phyloP scores from a whole-genome alignment of 2,888 invertebrate species.

The Chymomyza amoena region DNA sequence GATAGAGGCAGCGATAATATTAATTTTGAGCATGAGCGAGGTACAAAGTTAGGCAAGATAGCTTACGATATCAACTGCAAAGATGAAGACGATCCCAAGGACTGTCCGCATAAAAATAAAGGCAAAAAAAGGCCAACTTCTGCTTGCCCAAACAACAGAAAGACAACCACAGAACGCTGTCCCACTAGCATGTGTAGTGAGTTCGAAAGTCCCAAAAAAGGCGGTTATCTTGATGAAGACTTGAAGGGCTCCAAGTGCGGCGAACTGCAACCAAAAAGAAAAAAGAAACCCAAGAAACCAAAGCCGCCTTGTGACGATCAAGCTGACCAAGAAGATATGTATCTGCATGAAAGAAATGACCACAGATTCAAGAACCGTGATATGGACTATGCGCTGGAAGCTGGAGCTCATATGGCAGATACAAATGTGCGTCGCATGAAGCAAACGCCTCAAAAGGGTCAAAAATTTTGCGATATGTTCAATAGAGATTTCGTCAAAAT shows the following conservation, averaged over 20 bases:
- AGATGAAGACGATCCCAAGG: neutral
- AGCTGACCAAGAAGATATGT: neutral
- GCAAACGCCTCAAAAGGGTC: neutral
- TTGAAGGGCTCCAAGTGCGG: neutral
- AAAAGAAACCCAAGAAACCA: neutral
- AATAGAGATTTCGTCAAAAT: constrained; percentile 21
- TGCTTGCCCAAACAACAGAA: constrained; percentile 26
- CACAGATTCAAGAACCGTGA: neutral
- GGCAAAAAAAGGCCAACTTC: neutral
- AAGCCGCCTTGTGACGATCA: neutral
- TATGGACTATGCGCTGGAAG: neutral
- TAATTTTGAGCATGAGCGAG: neutral
- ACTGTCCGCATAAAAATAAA: neutral
- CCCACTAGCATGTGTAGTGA: constrained; percentile 10
- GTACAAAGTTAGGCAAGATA: neutral
- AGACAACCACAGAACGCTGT: constrained; percentile 33
- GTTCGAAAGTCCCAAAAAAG: neutral
- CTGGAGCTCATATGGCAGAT: neutral
- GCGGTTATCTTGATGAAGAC: neutral
- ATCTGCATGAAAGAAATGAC: neutral
- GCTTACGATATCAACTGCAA: neutral
- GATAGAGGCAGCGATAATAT: neutral
- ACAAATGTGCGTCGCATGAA: neutral
- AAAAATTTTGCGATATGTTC: constrained; percentile 7
- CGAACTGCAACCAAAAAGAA: neutral